Conservation (phyloP, 1,140 invertebrate genomes). For the Drosophila hydei region DNA sequence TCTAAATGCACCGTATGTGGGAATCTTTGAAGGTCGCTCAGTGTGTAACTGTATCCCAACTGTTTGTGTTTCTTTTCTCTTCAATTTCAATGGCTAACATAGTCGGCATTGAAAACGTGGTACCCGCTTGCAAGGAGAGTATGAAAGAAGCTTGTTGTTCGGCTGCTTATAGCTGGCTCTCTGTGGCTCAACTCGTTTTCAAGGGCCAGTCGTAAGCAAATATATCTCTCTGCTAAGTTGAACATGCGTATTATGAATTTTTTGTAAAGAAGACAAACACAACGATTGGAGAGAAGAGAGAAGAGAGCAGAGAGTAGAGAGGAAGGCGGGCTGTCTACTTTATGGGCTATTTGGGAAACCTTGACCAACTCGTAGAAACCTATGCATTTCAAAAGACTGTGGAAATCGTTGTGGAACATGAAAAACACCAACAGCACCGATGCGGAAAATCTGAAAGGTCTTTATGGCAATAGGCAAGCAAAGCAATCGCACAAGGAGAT, state of each 20-base stretch:
- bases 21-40: too few species aligned
- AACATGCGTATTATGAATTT: conserved; percentile 54
- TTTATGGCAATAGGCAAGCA: conserved; percentile 9
- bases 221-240: conserved; percentile 17
- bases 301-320: background rate
- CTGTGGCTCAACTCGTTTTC: conserved; percentile 41
- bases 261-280: conserved; percentile 7
- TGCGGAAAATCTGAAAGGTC: conserved; percentile 75
- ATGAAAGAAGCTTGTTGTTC: conserved; percentile 14
- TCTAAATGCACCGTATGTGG: too few species aligned
- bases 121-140: background rate
- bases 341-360: conserved; percentile 61
- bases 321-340: conserved; percentile 36
- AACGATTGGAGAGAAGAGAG: background rate
- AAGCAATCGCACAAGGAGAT: conserved; percentile 26
- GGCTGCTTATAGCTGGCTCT: background rate
- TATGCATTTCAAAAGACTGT: conserved; percentile 70
- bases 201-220: conserved; percentile 34
- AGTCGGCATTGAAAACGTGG: background rate
- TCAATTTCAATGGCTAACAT: too few species aligned
- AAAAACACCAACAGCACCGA: conserved; percentile 42
- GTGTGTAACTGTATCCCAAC: too few species aligned
- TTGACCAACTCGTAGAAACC: conserved; percentile 73
- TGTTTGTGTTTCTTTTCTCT: too few species aligned
- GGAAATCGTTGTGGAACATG: conserved; percentile 48